Evolutionary conservation across 2,888 invertebrate species (phyloP), one percentile per base, ranked within the genome.

Genomic region (Drosophila algonquin): DNA sequence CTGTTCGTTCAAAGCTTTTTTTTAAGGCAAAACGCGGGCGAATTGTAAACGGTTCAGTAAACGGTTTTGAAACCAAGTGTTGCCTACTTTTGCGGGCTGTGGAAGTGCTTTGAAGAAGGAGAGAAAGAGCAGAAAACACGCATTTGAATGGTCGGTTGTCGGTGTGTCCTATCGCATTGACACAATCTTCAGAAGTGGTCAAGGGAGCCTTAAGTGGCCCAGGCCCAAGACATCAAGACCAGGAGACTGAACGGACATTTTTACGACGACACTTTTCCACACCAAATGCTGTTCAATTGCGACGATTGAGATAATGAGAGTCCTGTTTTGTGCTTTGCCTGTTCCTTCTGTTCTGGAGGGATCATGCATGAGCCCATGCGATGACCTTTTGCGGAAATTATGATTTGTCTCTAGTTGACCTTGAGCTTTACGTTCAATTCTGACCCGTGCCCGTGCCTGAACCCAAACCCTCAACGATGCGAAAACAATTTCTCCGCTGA

Each of bases 301-400:
- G 77, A 76, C 77, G 86, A 89, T 86, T 89, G 76, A 72, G 85
- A 85, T 85, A 87, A 86, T 86, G 82, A 81, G 80, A 56, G 77
- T 63, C 67, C 64, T 40, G 52, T 73, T 75, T 84, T 56, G 18
- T 30, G 8, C 45, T 46, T 61, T 56, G 40, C 40, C 40, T 40
- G 40, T n/a, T 40, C 40, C 40, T 40, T 40, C 40, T n/a, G 40
- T 14, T 40, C n/a, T 58, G 75, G 85, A 24, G 7, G n/a, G 68
- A 68, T 64, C 79, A 71, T 61, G 70, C 65, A 73, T 70, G 44
- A 56, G 18, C 40, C 12, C 50, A 18, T 8, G 51, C 48, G 57
- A 54, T 72, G 76, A 76, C 80, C 79, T 81, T 87, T 79, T 77
- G 71, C 80, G 87, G 85, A 87, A 89, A 87, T 84, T 84, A 81